A percentile compares a stretch with the other conserved stretches of the same genome.
These are phyloP conservation scores for Enteromius argenteus DNA, from an alignment of 2,797 vertebrate genomes.

Conservation along the genomic window DNA sequence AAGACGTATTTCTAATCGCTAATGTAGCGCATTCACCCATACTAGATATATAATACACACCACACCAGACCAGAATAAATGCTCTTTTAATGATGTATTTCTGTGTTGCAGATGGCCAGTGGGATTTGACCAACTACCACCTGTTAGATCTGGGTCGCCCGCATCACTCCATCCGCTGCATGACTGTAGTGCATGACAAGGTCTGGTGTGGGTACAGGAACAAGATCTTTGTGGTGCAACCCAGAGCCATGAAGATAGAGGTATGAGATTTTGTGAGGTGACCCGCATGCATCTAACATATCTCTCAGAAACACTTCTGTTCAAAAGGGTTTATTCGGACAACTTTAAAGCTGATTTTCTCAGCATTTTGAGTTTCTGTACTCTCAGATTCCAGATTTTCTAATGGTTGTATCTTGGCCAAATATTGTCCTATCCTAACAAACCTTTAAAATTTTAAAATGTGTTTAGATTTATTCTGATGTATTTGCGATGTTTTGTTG, in stretches of 20 bases:
- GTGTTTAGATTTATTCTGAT: too few relatives aligned
- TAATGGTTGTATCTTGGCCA: too few relatives aligned
- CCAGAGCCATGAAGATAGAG: conserved; percentile 98
- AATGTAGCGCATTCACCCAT: not conserved
- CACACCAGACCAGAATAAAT: not conserved
- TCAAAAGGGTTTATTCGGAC: not conserved
- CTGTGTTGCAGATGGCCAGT: conserved; percentile 88
- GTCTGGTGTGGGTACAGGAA: conserved; percentile 99
- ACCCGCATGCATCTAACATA: not conserved
- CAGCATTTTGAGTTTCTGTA: too few relatives aligned
- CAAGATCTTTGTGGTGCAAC: conserved; percentile 96
- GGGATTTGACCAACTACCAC: conserved; percentile 98
- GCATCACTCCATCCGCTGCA: conserved; percentile 95
- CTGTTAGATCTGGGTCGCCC: conserved; percentile 92
- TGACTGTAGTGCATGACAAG: conserved; percentile 96
- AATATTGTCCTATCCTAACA: too few relatives aligned
- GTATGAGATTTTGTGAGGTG: conserved; percentile 66
- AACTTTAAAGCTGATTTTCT: too few relatives aligned
- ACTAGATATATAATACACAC: not conserved
- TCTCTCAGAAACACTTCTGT: not conserved
- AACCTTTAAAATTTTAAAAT: too few relatives aligned
- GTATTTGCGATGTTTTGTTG: too few relatives aligned
- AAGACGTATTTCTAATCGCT: conserved; percentile 60
- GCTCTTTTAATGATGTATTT: not conserved
- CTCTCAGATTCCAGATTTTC: too few relatives aligned